A percentile compares a stretch with the other conserved stretches of the same genome.
Evolutionary conservation across 2,797 vertebrate genomes (phyloP).

Genomic region (Pristis pectinata): DNA sequence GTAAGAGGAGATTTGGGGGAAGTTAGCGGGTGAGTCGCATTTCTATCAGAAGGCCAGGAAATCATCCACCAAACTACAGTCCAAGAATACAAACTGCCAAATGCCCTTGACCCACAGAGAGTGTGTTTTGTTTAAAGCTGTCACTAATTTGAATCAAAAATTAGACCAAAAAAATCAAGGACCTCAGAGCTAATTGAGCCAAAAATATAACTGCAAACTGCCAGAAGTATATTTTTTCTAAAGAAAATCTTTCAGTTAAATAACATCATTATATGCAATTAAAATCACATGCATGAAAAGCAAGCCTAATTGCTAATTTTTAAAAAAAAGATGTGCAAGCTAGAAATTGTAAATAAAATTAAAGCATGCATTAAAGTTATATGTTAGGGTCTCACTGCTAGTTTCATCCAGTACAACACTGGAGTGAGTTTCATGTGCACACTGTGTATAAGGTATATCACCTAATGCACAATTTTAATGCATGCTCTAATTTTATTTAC

Average conservation of each 20-base stretch:
- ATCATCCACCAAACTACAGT: not conserved
- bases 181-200: not conserved
- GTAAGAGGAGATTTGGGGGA: not conserved
- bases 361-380: too few relatives aligned
- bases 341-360: too few relatives aligned
- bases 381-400: too few relatives aligned
- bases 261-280: not conserved
- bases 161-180: not conserved
- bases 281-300: constrained; percentile 3
- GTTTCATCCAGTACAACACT: too few relatives aligned
- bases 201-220: not conserved
- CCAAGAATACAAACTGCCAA: not conserved
- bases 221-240: not conserved
- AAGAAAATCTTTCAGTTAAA: not conserved
- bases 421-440: too few relatives aligned
- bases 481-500: too few relatives aligned
- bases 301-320: not conserved
- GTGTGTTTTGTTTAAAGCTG: not conserved
- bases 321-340: not conserved
- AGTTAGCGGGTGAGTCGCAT: not conserved
- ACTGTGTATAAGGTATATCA: too few relatives aligned
- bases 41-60: not conserved
- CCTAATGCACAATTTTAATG: too few relatives aligned
- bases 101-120: not conserved
- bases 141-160: not conserved